Base-by-base conservation (phyloP, 2,113 vertebrate species). In the Redunca redunca region DNA sequence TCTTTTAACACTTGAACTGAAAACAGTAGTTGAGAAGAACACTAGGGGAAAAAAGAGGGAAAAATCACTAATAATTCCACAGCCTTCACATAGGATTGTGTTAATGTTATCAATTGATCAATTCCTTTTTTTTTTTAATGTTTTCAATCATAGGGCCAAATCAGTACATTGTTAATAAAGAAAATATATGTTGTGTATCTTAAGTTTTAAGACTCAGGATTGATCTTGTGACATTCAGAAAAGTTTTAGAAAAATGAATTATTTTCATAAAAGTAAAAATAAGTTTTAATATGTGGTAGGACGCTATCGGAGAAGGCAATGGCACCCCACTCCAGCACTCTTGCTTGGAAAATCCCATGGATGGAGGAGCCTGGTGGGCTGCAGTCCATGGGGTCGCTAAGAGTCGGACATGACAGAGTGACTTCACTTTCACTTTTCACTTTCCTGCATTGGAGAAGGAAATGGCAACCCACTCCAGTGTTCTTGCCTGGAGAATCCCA, bases 231-330 rank as follows among this genome's bases (percentile, higher is more conserved):
- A 96, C 52, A 88, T 92, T 89, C 82, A 86, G 52, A 40, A 71
- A 53, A 85, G 50, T 94, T 93, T 96, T 57, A 4, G 60, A 81
- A 93, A 95, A 92, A 80, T 95, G 13, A 95, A 55, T 91, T 94
- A 53, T 71, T 94, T 91, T 12, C 60, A 81, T 74, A 89, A 85
- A 95, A 28, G 15, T 60, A 74, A 87, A 91, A 81, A 82, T 58
- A 53, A 82, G 71, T 86, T 91, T 40, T 88, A 48, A 28, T 64
- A 3, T 83, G 40, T 95, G 67, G 14, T 81, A 90, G 67, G 48
- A 85, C 16, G 58, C 23, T 36, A 13, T 89, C 43, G 4, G 50
- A 50, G 50, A 50, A 50, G 50, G 50, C 50, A 15, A 15, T 50
- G 50, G 50, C 50, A 50, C 50, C 50, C 50, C 13, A 50, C 50